phyloP scores from a whole-genome alignment of 2,113 vertebrate genomes.

The Channa maculata region DNA sequence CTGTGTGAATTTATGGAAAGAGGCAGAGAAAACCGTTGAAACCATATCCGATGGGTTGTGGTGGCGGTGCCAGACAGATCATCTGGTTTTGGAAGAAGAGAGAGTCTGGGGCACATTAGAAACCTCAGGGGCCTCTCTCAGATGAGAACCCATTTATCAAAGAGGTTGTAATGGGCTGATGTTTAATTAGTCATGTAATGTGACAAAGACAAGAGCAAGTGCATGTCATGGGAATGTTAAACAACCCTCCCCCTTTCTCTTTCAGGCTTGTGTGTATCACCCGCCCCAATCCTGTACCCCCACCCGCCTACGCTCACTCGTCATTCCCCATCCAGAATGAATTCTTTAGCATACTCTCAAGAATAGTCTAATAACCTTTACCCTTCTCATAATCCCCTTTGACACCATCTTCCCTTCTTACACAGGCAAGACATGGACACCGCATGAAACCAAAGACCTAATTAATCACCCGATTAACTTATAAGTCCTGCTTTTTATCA shows the following conservation, averaged over 20 bases:
- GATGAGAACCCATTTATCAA: slow-evolving; percentile 69
- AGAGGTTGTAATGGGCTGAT: slow-evolving; percentile 64
- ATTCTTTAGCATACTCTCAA: slow-evolving; percentile 28
- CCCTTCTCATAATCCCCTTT: slow-evolving; percentile 17
- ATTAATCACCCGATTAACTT: slow-evolving; percentile 80
- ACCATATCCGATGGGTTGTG: slow-evolving; percentile 66
- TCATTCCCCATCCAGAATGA: slow-evolving; percentile 18
- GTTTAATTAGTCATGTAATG: slow-evolving; percentile 79
- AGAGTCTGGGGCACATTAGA: slow-evolving; percentile 60
- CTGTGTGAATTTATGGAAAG: slow-evolving; percentile 77
- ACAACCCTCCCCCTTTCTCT: slow-evolving; percentile 41
- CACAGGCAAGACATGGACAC: slow-evolving; percentile 42
- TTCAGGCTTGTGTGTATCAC: slow-evolving; percentile 9
- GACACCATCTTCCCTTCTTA: slow-evolving; percentile 3
- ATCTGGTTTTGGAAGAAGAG: slow-evolving; percentile 58
- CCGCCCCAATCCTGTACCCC: slow-evolving; percentile 5
- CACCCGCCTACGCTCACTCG: slow-evolving; percentile 3
- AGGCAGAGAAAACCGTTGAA: slow-evolving; percentile 67
- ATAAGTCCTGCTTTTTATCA: slow-evolving; percentile 67
- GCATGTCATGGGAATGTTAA: slow-evolving; percentile 68
- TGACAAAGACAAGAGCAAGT: slow-evolving; percentile 73
- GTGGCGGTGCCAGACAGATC: slow-evolving; percentile 57
- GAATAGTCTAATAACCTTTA: slow-evolving; percentile 43
- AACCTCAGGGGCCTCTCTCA: slow-evolving; percentile 50
- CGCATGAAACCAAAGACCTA: slow-evolving; percentile 69